These are phyloP conservation scores for Cinclus cinclus DNA, from an alignment of 2,113 vertebrate genomes.

Conservation along the genomic window DNA sequence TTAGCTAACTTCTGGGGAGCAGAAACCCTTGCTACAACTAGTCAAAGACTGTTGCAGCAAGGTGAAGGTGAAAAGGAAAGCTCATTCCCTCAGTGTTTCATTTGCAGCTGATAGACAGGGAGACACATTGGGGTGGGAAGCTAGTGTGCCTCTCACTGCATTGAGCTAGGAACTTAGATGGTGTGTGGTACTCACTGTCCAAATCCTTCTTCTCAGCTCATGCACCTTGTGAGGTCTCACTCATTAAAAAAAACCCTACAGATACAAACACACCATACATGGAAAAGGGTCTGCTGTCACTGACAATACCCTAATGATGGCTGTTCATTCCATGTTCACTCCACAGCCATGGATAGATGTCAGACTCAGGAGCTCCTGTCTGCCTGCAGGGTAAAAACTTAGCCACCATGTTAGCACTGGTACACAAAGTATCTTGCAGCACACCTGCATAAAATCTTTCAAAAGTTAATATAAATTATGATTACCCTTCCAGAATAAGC, in stretches of 20 bases:
- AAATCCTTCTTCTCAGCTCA: background rate
- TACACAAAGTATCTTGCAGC: background rate
- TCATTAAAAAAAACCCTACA: background rate
- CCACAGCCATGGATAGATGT: background rate
- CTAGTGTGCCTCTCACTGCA: rapidly evolving
- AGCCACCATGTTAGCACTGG: background rate
- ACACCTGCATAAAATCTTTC: background rate
- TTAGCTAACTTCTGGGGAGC: background rate
- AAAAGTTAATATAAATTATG: background rate
- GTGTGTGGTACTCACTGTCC: background rate
- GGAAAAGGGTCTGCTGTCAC: background rate
- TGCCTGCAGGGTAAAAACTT: background rate
- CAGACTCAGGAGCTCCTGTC: background rate
- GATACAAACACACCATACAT: background rate
- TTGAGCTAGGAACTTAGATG: background rate
- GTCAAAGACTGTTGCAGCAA: background rate
- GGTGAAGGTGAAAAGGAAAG: background rate
- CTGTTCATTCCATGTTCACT: too few relatives aligned
- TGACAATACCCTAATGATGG: background rate
- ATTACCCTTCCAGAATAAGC: background rate
- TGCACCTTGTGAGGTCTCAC: background rate
- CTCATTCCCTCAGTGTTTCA: background rate
- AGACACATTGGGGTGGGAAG: background rate
- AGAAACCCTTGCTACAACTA: background rate
- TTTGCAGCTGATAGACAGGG: background rate